These are phyloP conservation scores for Ophion slaviceki DNA, from an alignment of 2,888 invertebrate genomes.

Conservation along the genomic window DNA sequence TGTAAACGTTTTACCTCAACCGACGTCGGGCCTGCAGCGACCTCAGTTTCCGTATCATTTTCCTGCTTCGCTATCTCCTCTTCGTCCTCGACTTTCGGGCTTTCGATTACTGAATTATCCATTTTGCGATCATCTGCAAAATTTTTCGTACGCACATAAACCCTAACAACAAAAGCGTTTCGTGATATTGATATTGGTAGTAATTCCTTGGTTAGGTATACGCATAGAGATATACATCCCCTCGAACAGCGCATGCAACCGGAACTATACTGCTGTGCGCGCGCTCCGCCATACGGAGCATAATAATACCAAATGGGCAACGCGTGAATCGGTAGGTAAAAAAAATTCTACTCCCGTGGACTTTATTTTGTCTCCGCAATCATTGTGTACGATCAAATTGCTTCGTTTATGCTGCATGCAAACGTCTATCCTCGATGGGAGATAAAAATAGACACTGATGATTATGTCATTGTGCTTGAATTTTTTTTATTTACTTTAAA, in stretches of 20 bases:
- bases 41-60: slow-evolving; percentile 61
- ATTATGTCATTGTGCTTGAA: no score
- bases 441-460: no score
- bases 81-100: slow-evolving; percentile 69
- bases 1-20: slow-evolving; percentile 47
- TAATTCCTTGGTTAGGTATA: slow-evolving; percentile 9
- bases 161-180: background rate
- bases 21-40: slow-evolving; percentile 49
- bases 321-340: slow-evolving; percentile 29
- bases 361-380: no score
- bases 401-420: no score
- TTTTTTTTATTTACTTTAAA: no score
- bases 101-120: slow-evolving; percentile 72
- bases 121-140: slow-evolving; percentile 72
- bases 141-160: background rate
- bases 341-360: background rate
- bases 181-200: slow-evolving; percentile 25
- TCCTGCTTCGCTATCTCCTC: slow-evolving; percentile 70
- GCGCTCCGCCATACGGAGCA: slow-evolving; percentile 41
- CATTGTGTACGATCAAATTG: no score
- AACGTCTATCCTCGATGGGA: no score
- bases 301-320: slow-evolving; percentile 14
- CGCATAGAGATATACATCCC: background rate
- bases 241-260: slow-evolving; percentile 11
- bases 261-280: slow-evolving; percentile 40